Conservation (phyloP, 2,797 vertebrate genomes). For the Benthosema pterotum region DNA sequence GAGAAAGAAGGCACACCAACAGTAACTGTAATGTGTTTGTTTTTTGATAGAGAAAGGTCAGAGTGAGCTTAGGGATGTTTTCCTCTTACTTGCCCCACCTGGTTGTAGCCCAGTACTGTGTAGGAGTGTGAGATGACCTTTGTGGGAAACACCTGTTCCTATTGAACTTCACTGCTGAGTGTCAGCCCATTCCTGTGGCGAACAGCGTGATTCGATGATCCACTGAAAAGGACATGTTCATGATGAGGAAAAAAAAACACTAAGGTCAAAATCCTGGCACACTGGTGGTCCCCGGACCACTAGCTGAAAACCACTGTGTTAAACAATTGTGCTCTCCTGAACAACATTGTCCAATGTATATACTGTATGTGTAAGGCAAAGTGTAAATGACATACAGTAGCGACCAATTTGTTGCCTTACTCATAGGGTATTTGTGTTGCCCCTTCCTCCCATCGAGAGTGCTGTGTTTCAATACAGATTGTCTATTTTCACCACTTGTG, state of each 20-base stretch:
- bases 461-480: too few relatives aligned
- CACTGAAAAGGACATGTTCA: conserved; percentile 35
- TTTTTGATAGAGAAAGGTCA: conserved; percentile 29
- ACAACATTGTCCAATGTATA: too few relatives aligned
- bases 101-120: conserved; percentile 20
- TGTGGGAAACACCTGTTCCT: conserved; percentile 66
- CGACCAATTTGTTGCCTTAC: too few relatives aligned
- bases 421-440: too few relatives aligned
- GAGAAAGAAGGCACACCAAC: conserved; percentile 28
- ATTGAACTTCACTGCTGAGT: conserved; percentile 52
- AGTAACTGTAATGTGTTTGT: conserved; percentile 38
- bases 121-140: conserved; percentile 9
- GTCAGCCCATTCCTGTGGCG: conserved; percentile 37
- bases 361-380: too few relatives aligned
- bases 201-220: conserved; percentile 42
- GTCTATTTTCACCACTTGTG: too few relatives aligned
- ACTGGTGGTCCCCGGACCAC: too few relatives aligned
- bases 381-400: too few relatives aligned
- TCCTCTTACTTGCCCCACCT: conserved; percentile 9
- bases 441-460: too few relatives aligned
- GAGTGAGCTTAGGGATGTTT: conserved; percentile 17
- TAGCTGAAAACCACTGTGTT: too few relatives aligned
- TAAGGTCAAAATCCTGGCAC: too few relatives aligned
- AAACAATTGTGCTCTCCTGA: too few relatives aligned
- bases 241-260: background rate